Conservation (phyloP, 2,888 invertebrate genomes). For the Lasioglossum zephyrum region DNA sequence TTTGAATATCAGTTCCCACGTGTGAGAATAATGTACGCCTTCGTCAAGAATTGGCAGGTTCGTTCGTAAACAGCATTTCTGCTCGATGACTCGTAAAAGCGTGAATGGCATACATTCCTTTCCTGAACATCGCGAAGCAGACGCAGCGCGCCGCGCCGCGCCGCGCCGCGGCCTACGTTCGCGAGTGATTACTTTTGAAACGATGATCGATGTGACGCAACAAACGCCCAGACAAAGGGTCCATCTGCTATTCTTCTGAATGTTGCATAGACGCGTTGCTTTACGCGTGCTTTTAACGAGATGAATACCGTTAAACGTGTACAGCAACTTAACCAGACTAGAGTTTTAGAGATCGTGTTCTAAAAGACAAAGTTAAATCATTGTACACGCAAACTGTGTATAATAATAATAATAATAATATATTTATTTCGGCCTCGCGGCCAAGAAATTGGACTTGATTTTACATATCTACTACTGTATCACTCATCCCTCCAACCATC, state of each 20-base stretch:
- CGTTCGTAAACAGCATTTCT: constrained; percentile 28
- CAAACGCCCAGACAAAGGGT: constrained; percentile 58
- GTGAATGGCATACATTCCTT: constrained; percentile 65
- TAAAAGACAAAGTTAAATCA: neutral
- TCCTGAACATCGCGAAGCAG: constrained; percentile 38
- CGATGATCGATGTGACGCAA: constrained; percentile 61
- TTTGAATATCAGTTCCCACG: neutral
- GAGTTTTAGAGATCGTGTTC: neutral
- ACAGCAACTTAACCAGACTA: neutral
- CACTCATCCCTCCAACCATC: too few species aligned
- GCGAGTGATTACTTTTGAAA: constrained; percentile 44
- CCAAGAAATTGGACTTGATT: too few species aligned
- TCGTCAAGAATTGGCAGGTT: constrained; percentile 18
- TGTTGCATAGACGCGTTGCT: constrained; percentile 29
- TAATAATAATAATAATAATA: too few species aligned
- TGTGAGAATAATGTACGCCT: neutral
- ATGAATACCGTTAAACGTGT: neutral
- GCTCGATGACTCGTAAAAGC: constrained; percentile 36
- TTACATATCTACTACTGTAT: too few species aligned
- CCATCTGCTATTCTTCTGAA: constrained; percentile 35
- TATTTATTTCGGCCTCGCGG: too few species aligned
- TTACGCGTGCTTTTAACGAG: neutral
- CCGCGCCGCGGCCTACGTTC: constrained; percentile 50
- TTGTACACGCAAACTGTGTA: too few species aligned
- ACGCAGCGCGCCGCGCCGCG: constrained; percentile 14